Base-by-base conservation (phyloP, 2,113 vertebrate species). In the Myiozetetes cayanensis region DNA sequence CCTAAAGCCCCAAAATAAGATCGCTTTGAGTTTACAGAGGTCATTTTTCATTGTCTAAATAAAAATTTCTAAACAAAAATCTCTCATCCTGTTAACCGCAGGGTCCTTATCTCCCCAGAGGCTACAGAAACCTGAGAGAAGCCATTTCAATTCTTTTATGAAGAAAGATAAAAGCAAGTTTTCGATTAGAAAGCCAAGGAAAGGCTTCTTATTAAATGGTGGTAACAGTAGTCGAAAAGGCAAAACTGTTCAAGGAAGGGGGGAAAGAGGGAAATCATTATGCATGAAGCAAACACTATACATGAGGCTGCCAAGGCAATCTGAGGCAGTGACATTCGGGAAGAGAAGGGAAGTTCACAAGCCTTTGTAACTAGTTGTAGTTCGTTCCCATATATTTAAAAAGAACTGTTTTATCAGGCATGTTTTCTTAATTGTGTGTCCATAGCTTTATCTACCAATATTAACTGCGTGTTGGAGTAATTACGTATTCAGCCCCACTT, bases 21-120 rank as follows among this genome's bases (percentile, higher is more conserved):
- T 98, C 98, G 98, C 98, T 98, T 98, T 98, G 98, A 98, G 98
- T 98, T 98, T 98, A 98, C 98, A 98, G 98, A 98, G 98, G 98
- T 98, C 98, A 98, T 98, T 98, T 98, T 98, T 98, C 98, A 98
- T 98, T 98, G 98, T 98, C 98, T 98, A 98, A 98, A 98, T 98
- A 98, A 98, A 98, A 98, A 98, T 98, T 98, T 98, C 98, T 98
- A 98, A 98, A 98, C 98, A 98, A 98, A 98, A 98, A 98, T 98
- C 98, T 98, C 98, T 98, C 98, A 98, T 98, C 98, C 98, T 98
- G 98, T 98, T 98, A 98, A 98, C 98, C 97, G 98, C 98, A 97
- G 98, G 98, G 98, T 98, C 98, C 98, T 98, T 98, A 98, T 98
- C 98, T 98, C 98, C 98, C 98, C 97, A 97, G 98, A 98, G 98